phyloP scores from a whole-genome alignment of 2,113 vertebrate species.

The Lophochroa leadbeateri region DNA sequence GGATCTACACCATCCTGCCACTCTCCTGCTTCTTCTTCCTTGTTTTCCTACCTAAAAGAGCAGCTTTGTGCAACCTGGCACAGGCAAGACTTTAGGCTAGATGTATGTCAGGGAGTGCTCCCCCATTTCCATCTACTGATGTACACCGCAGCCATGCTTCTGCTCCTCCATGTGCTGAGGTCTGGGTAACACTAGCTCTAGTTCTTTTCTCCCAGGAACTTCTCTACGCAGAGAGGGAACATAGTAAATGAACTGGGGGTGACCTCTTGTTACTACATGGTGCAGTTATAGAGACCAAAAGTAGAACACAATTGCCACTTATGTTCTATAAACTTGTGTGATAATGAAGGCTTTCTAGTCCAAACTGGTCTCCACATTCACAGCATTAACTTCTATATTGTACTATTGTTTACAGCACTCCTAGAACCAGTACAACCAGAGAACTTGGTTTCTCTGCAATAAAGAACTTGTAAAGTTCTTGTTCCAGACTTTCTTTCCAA shows the following conservation, averaged over 20 bases:
- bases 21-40: too few relatives aligned
- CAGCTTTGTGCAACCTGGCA: too few relatives aligned
- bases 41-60: too few relatives aligned
- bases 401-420: background rate
- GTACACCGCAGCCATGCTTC: background rate
- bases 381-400: background rate
- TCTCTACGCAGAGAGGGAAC: background rate
- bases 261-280: background rate
- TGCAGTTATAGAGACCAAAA: background rate
- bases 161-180: background rate
- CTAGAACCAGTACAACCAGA: background rate
- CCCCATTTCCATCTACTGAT: rapidly evolving
- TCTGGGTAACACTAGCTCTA: background rate
- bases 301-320: background rate
- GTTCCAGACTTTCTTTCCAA: background rate
- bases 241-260: background rate
- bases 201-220: background rate
- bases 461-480: background rate
- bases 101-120: rapidly evolving
- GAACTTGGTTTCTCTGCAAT: background rate
- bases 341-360: background rate
- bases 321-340: background rate
- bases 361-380: background rate
- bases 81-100: background rate
- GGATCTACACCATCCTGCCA: too few relatives aligned